A percentile compares a stretch with the other conserved stretches of the same genome.
Evolutionary conservation across 2,888 invertebrate genomes (phyloP).

Genomic region (Stenichneumon culpator): DNA sequence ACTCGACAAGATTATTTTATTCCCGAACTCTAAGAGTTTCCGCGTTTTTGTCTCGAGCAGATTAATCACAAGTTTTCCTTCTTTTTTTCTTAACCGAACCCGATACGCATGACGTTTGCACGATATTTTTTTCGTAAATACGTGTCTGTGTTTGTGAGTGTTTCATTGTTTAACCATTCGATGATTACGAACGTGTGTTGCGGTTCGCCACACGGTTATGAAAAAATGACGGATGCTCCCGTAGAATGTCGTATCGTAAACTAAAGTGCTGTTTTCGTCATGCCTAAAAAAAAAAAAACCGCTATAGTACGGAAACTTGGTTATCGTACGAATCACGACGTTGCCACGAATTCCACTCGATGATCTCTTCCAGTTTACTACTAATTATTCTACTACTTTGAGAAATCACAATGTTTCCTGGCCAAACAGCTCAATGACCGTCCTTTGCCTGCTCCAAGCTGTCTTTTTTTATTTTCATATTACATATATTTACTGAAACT

Average conservation of each 20-base stretch:
- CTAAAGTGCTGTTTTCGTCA: not conserved
- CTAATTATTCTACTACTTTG: too few relatives aligned
- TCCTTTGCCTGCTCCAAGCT: too few relatives aligned
- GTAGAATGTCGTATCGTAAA: not conserved
- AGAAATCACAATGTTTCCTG: too few relatives aligned
- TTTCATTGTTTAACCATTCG: not conserved
- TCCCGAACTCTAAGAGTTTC: not conserved
- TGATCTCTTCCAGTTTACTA: too few relatives aligned
- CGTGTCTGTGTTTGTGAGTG: not conserved
- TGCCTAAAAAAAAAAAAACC: not conserved
- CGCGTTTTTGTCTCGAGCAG: slow-evolving; percentile 3
- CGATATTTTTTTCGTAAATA: slow-evolving; percentile 1
- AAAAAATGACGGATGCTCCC: not conserved
- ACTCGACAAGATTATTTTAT: not conserved
- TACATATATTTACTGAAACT: too few relatives aligned
- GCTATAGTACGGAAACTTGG: not conserved
- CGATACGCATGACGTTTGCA: not conserved
- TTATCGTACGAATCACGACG: too few relatives aligned
- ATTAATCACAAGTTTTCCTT: not conserved
- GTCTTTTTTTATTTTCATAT: too few relatives aligned
- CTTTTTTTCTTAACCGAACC: not conserved
- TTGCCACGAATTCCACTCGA: too few relatives aligned
- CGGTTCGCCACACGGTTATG: not conserved
- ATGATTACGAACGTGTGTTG: not conserved
- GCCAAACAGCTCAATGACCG: too few relatives aligned